Evolutionary conservation across 2,797 vertebrate species (phyloP).

Genomic region (Eulemur coronatus): DNA sequence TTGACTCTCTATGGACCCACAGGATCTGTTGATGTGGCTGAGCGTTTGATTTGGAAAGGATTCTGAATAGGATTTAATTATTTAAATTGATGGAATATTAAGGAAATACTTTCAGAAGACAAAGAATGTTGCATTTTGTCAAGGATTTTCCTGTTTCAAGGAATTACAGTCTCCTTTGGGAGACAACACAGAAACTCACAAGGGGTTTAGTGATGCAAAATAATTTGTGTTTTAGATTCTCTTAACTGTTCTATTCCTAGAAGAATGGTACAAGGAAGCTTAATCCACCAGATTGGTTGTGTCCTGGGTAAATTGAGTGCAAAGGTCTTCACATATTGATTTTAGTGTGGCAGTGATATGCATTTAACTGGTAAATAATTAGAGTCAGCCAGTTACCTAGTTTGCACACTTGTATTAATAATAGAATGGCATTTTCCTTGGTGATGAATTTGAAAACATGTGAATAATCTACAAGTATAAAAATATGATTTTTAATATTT

Average conservation of each 20-base stretch:
- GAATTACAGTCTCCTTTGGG: neutral
- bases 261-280: neutral
- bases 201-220: neutral
- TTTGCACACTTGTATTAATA: conserved; percentile 23
- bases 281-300: neutral
- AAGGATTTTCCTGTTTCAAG: conserved; percentile 24
- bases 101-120: conserved; percentile 14
- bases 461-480: conserved; percentile 28
- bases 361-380: conserved; percentile 31
- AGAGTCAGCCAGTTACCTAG: neutral
- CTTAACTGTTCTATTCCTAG: neutral
- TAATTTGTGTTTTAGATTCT: neutral
- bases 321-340: conserved; percentile 1
- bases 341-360: neutral
- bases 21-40: neutral
- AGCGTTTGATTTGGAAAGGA: neutral
- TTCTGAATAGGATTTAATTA: conserved; percentile 31
- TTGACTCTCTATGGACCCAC: neutral
- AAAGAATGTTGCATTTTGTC: neutral
- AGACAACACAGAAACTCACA: neutral
- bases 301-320: neutral
- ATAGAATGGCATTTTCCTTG: conserved; percentile 63
- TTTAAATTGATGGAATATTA: neutral
- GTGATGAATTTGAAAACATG: conserved; percentile 31
- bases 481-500: conserved; percentile 51